Conservation (phyloP, 2,888 invertebrate genomes). For the Asteroscopus sphinx region DNA sequence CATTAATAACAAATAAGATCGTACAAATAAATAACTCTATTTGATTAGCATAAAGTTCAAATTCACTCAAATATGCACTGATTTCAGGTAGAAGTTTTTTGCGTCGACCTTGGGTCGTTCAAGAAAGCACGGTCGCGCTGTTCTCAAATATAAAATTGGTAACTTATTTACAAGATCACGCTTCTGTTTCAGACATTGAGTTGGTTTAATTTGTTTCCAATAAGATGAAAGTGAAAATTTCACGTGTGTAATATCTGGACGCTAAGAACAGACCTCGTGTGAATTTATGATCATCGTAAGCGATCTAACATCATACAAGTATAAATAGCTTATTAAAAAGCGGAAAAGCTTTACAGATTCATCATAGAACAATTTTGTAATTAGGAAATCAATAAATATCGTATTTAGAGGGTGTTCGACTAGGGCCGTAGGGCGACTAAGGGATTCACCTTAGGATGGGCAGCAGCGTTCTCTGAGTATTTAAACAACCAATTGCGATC, state of each 20-base stretch:
- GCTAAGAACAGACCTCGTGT: slow-evolving; percentile 28
- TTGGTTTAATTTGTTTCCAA: slow-evolving; percentile 22
- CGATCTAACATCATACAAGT: slow-evolving; percentile 21
- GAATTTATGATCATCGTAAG: slow-evolving; percentile 41
- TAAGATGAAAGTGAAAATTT: slow-evolving; percentile 52
- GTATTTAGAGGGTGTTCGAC: no score
- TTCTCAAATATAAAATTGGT: slow-evolving; percentile 57
- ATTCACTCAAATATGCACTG: slow-evolving; percentile 56
- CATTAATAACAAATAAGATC: slow-evolving; percentile 40
- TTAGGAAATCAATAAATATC: slow-evolving; percentile 33
- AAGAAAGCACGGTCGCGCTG: slow-evolving; percentile 62
- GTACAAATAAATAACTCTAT: slow-evolving; percentile 45
- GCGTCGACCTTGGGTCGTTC: slow-evolving; percentile 63
- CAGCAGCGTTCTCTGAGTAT: no score
- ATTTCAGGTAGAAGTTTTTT: slow-evolving; percentile 70
- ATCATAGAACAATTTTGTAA: slow-evolving; percentile 39
- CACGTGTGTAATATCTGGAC: slow-evolving; percentile 27
- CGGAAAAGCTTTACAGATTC: slow-evolving; percentile 27
- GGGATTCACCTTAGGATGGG: no score
- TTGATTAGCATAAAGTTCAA: slow-evolving; percentile 56
- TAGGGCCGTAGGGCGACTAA: no score
- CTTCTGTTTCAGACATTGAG: slow-evolving; percentile 44
- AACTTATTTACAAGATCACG: slow-evolving; percentile 60
- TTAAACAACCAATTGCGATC: no score
- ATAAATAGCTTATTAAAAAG: slow-evolving; percentile 47